Conservation (phyloP, 2,113 vertebrate genomes). For the Australoheros scitulus region DNA sequence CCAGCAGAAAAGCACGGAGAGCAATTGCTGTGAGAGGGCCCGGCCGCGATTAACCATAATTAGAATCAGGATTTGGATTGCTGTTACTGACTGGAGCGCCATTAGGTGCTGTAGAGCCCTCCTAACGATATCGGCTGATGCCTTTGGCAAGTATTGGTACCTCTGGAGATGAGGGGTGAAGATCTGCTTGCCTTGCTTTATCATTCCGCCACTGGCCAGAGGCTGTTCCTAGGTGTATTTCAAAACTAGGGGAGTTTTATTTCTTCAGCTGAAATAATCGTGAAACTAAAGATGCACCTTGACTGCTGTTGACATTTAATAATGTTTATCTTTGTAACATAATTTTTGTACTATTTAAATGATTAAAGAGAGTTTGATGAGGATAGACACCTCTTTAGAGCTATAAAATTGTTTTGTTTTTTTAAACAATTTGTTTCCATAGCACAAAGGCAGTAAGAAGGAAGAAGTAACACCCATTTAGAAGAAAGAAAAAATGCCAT, state of each 20-base stretch:
- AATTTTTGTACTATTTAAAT: not conserved
- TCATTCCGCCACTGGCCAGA: slow-evolving; percentile 49
- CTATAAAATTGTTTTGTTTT: not conserved
- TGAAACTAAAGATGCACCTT: not conserved
- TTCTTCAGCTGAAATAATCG: slow-evolving; percentile 9
- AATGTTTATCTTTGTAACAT: not conserved
- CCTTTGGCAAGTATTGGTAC: slow-evolving; percentile 48
- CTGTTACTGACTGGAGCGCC: slow-evolving; percentile 42
- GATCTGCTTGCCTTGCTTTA: slow-evolving; percentile 52
- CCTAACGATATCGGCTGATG: slow-evolving; percentile 51
- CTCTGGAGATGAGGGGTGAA: slow-evolving; percentile 35
- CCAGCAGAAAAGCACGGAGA: slow-evolving; percentile 25
- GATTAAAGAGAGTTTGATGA: not conserved
- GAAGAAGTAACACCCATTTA: not conserved
- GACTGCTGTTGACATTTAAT: not conserved
- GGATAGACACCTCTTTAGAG: not conserved
- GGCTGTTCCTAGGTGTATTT: slow-evolving; percentile 47
- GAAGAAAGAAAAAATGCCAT: not conserved
- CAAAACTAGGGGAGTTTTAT: slow-evolving; percentile 17
- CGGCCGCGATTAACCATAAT: slow-evolving; percentile 67
- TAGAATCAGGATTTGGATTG: slow-evolving; percentile 62
- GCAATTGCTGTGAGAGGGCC: slow-evolving; percentile 47
- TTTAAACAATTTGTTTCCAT: not conserved
- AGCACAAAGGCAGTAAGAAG: not conserved
- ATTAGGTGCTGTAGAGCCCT: slow-evolving; percentile 36